Percentiles rank a stretch among this genome's conserved stretches.
Conservation (phyloP, 1,140 invertebrate species). For the Penaeus chinensis region DNA sequence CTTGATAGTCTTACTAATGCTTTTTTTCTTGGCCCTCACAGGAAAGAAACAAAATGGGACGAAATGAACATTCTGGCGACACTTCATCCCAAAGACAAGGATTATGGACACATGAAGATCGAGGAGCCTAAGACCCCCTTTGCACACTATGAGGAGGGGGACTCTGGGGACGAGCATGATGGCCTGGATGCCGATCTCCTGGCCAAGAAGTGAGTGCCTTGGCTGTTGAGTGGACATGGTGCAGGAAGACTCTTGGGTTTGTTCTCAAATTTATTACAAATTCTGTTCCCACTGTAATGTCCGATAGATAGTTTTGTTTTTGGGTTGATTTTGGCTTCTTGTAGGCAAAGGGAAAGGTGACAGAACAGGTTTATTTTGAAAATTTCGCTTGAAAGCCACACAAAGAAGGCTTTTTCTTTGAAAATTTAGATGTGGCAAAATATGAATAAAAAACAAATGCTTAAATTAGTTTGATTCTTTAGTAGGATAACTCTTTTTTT, state of each 20-base stretch:
- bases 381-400: not conserved
- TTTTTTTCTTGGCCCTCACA: slow-evolving; percentile 1
- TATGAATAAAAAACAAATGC: too few species aligned
- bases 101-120: slow-evolving; percentile 99
- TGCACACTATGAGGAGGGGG: slow-evolving; percentile 79
- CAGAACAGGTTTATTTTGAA: not conserved
- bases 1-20: slow-evolving; percentile 17
- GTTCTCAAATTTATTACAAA: slow-evolving; percentile 6
- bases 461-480: too few species aligned
- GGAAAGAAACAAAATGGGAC: slow-evolving; percentile 86
- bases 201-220: slow-evolving; percentile 75
- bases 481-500: too few species aligned
- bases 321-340: not conserved
- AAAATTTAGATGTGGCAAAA: too few species aligned
- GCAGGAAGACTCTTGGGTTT: not conserved
- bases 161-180: slow-evolving; percentile 77
- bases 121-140: slow-evolving; percentile 98
- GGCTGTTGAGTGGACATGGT: not conserved
- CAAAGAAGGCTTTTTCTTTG: too few species aligned
- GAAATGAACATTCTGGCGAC: slow-evolving; percentile 99
- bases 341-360: not conserved
- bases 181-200: slow-evolving; percentile 82
- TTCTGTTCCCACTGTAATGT: not conserved
- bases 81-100: slow-evolving; percentile 96
- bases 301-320: not conserved